Base-by-base conservation (phyloP, 2,888 invertebrate species). In the Shargacucullia verbasci region DNA sequence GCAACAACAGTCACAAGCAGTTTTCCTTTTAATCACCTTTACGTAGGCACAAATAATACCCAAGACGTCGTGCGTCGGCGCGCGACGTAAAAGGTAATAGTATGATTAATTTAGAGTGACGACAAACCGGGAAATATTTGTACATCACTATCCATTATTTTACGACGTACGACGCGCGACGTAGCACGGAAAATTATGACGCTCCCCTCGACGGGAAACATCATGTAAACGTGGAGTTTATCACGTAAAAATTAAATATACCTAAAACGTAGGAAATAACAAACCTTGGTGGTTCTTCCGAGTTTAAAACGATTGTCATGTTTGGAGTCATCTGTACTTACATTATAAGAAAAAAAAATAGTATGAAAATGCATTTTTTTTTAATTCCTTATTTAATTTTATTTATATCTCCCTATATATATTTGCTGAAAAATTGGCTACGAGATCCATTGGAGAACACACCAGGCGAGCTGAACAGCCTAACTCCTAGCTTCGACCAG, bases 171-270 rank as follows among this genome's bases (percentile, higher is more conserved):
- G 39, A 25, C 33, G 27, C 35, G 15, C 20, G 29, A 31, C 12
- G 14, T 15, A 12, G 8, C 13, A 37, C 34, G 46, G 13, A 53
- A 56, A 54, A 44, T 50, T 55, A 47, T 57, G 25, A 39, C 43
- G 46, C 11, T n/a, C n/a, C n/a, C 9, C 41, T 10, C 7, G 38
- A 31, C 20, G 39, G 13, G 13, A 27, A 50, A 53, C 34, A 8
- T n/a, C 13, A 41, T 37, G 27, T 5, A 44, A 7, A 59, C 60
- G 57, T 75, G 73, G 20, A 5, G 0, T 35, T 6, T 29, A 47
- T 57, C 65, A 75, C 69, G 69, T 65, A 63, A 37, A 31, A 46
- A 37, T 12, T 35, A 46, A 57, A 41, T 29, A 29, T 29, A 29
- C 12, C 8, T 63, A 12, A 48, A 48, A 38, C 43, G 37, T 48